Base-by-base conservation (phyloP, 2,113 vertebrate species). In the Potamarius usumacintae region DNA sequence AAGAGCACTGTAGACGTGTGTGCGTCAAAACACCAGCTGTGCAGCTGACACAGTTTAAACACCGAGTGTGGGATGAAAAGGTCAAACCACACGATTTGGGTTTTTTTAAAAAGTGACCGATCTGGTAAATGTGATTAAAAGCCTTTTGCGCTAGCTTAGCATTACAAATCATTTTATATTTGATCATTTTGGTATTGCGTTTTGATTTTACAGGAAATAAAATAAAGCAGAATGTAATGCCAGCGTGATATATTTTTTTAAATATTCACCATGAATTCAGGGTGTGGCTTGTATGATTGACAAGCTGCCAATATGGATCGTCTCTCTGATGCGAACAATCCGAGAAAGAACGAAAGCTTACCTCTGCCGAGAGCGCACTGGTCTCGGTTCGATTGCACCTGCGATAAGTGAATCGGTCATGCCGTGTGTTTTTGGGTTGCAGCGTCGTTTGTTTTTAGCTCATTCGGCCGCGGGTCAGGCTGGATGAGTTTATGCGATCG, bases 1-100 rank as follows among this genome's bases (percentile, higher is more conserved):
- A 20, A 71, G 20, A 71, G 10, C n/a, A 8, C 14, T 1, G 27
- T 25, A 3, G 69, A 48, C 12, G 6, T 11, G 15, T 10, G 50
- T 82, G 50, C 65, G 12, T 57, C 50, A 34, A 72, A 42, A 71
- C 67, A 5, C 67, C 67, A 74, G 83, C 83, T 74, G 83, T 7
- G 11, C 67, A 3, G 30, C 42, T 14, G 53, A 84, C 30, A 4
- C 34, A 2, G 53, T 60, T 55, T 17, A 60, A 81, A 42, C 55
- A 4, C 42, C 42, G 7, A 80, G 55, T 12, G 27, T 10, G 79
- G 18, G 34, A 12, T 34, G 25, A 60, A 42, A 81, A 81, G 79
- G 77, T 14, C 77, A 79, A 30, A 18, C n/a, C n/a, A 7, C 25
- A 57, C 15, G 77, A 10, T 4, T 7, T 50, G 14, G 34, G 3